Base-by-base conservation (phyloP, 2,888 invertebrate species). In the Andrena flavipes region DNA sequence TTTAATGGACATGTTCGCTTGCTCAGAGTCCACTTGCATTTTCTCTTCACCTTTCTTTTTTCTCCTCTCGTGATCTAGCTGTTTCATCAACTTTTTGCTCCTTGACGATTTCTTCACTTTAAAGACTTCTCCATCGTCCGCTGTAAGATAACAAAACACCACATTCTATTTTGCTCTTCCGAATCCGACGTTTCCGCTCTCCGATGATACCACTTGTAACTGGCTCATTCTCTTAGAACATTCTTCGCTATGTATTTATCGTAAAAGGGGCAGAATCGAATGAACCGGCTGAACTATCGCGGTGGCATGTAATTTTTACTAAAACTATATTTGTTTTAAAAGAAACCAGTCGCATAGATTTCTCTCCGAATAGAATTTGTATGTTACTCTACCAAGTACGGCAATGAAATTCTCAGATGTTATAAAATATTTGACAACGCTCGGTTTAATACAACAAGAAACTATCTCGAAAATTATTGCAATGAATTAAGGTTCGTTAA, bases 101-200 rank as follows among this genome's bases (percentile, higher is more conserved):
- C 98, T 97, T 8, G 98, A 98, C 8, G 99, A 98, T 94, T 99
- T 99, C 94, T 98, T 98, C 69, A 99, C 98, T 95, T 98, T 97
- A 94, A 99, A 99, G 70, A 97, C 97, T 94, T 98, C 98, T 33
- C 96, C 97, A 89, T 96, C 96, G 92, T 97, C 97, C 91, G 97
- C 97, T 94, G 95, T 94, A 92, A 93, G 79, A 65, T 42, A 75
- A 26, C 7, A 62, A 49, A 59, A 7, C 49, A 42, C 76, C 13
- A 84, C 4, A 48, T 42, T 49, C 49, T 42, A 23, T 26, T 42
- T 16, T 5, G 42, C 4, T 42, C 4, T 13, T 13, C 3, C 3
- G 13, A 42, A 13, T 3, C 3, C 13, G 35, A 35, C 35, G 2
- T 0, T 35, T 35, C 8, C 0, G 10, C 35, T 13, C 35, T 35